Evolutionary conservation across 1,140 invertebrate species (phyloP).

Genomic region (Panulirus ornatus): DNA sequence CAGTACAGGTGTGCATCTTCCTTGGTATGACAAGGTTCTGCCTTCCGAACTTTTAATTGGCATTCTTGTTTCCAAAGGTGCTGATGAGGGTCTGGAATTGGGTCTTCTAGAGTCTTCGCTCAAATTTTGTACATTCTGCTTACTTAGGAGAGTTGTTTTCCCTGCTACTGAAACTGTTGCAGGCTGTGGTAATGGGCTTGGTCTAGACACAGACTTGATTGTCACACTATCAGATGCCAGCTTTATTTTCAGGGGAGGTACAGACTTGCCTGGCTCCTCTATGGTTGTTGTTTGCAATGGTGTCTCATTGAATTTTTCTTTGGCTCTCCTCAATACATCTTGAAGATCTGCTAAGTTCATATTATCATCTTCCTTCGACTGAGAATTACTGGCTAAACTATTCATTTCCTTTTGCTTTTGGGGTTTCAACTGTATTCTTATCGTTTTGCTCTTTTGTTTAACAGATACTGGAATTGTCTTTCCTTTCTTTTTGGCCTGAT

Average conservation of each 20-base stretch:
- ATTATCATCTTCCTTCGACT: conserved; percentile 31
- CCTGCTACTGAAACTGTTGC: not conserved
- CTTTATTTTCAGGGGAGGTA: conserved; percentile 64
- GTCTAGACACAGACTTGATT: conserved; percentile 40
- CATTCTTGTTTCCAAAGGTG: not conserved
- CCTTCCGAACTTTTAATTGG: not conserved
- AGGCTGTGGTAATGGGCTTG: conserved; percentile 3
- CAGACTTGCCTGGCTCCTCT: conserved; percentile 38
- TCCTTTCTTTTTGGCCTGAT: conserved; percentile 49
- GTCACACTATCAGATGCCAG: conserved; percentile 65
- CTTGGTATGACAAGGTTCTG: conserved; percentile 7
- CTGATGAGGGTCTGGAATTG: not conserved
- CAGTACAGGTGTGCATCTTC: conserved; percentile 12
- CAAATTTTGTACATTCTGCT: not conserved
- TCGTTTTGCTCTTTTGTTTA: conserved; percentile 62
- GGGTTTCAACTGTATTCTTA: conserved; percentile 59
- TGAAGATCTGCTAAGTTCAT: conserved; percentile 45
- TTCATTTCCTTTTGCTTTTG: conserved; percentile 58
- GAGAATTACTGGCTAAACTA: not conserved
- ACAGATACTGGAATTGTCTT: conserved; percentile 57
- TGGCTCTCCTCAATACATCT: conserved; percentile 30
- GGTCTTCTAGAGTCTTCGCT: not conserved
- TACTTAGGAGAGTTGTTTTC: not conserved
- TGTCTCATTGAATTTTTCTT: conserved; percentile 5
- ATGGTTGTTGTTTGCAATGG: not conserved